These are phyloP conservation scores for Chlamydotis undulata DNA, from an alignment of 2,113 vertebrate genomes.

Conservation along the genomic window DNA sequence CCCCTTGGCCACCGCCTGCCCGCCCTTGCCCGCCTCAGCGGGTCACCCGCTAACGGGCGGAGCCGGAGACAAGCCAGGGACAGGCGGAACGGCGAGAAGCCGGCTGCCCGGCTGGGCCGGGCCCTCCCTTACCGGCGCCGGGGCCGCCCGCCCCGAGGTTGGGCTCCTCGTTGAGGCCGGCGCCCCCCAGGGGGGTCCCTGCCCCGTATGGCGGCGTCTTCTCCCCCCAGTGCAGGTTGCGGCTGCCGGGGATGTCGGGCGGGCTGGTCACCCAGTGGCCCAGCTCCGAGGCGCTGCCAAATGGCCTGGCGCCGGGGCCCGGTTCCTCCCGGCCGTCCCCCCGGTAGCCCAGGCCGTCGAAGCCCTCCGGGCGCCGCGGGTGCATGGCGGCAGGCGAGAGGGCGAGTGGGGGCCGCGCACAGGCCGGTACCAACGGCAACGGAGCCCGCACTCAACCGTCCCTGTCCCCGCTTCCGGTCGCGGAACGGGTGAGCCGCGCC, in stretches of 20 bases:
- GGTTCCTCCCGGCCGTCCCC: slow-evolving; percentile 81
- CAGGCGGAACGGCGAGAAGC: neutral
- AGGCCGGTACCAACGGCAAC: neutral
- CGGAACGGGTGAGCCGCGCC: neutral
- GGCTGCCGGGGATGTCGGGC: slow-evolving; percentile 94
- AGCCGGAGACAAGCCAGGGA: too few species aligned
- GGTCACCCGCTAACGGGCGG: neutral
- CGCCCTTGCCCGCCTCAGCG: neutral
- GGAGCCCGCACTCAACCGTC: accelerated
- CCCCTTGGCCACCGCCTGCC: neutral
- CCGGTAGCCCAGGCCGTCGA: slow-evolving; percentile 89
- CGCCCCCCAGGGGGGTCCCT: slow-evolving; percentile 60
- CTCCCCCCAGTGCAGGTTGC: slow-evolving; percentile 89
- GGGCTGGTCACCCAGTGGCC: slow-evolving; percentile 91
- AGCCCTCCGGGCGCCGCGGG: slow-evolving; percentile 89
- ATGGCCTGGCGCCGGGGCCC: slow-evolving; percentile 75
- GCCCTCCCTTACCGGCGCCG: slow-evolving; percentile 64
- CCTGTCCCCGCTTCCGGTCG: neutral
- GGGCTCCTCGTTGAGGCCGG: slow-evolving; percentile 70
- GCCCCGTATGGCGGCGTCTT: slow-evolving; percentile 82
- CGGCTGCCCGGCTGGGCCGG: neutral
- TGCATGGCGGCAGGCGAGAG: slow-evolving; percentile 74
- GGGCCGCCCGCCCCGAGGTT: slow-evolving; percentile 28
- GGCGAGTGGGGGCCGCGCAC: neutral
- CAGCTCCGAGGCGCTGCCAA: slow-evolving; percentile 76